Conservation (phyloP, 2,888 invertebrate genomes). For the Phorcus lineatus region DNA sequence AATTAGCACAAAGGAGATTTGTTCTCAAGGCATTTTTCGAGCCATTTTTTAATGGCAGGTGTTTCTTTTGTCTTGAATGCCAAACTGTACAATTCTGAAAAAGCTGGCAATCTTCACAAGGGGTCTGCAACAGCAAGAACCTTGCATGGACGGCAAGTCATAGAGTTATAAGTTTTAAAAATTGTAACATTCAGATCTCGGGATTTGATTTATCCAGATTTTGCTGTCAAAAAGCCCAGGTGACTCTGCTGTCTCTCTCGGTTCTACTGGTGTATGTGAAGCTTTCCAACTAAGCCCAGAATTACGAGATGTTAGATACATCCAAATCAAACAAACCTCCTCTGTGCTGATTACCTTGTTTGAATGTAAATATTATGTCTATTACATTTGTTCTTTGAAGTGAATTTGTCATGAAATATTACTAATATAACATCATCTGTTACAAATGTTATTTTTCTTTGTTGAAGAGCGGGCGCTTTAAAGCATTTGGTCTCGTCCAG, state of each 20-base stretch:
- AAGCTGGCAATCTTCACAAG: background rate
- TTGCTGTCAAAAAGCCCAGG: background rate
- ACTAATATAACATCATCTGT: background rate
- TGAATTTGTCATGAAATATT: conserved; percentile 3
- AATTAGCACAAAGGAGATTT: too few species aligned
- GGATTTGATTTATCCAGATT: too few species aligned
- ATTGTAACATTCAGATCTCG: too few species aligned
- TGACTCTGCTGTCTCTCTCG: background rate
- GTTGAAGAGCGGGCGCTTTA: too few species aligned
- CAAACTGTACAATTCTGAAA: background rate
- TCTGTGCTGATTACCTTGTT: background rate
- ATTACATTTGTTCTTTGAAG: background rate
- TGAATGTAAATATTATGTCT: conserved; percentile 10
- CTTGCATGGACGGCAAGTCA: too few species aligned
- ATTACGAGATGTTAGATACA: background rate
- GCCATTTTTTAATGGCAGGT: too few species aligned
- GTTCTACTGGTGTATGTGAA: background rate
- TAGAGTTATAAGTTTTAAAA: too few species aligned
- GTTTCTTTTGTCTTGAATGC: too few species aligned
- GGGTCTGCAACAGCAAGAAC: background rate
- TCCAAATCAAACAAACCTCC: background rate
- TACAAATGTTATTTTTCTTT: too few species aligned
- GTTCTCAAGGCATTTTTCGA: too few species aligned
- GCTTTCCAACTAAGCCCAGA: background rate
- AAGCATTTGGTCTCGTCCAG: too few species aligned